These are phyloP conservation scores for Hypothenemus hampei DNA, from an alignment of 1,140 invertebrate genomes.

Conservation along the genomic window DNA sequence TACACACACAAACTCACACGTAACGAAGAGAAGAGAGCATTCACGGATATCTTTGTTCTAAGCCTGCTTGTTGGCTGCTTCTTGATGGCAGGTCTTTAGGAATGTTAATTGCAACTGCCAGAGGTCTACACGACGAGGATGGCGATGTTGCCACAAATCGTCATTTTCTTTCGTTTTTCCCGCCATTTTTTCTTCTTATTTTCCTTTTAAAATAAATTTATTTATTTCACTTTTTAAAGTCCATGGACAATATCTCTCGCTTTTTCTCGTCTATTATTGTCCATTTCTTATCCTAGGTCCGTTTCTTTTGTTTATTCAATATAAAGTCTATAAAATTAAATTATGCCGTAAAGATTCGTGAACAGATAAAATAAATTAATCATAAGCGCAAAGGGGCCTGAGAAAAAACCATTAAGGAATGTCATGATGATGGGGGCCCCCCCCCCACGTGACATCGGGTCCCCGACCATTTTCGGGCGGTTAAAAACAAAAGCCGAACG, in stretches of 20 bases:
- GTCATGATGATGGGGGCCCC: conserved; percentile 17
- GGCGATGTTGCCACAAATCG: conserved; percentile 8
- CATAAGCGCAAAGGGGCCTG: conserved; percentile 19
- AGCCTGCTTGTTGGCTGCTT: conserved; percentile 11
- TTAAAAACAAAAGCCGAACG: conserved; percentile 15
- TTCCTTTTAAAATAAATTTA: too few species aligned
- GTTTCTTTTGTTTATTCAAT: conserved; percentile 23
- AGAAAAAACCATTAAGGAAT: conserved; percentile 24
- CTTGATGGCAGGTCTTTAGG: conserved; percentile 20
- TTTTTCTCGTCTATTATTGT: too few species aligned
- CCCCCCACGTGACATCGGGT: conserved; percentile 15
- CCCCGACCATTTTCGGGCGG: conserved; percentile 2
- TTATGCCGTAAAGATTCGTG: conserved; percentile 23
- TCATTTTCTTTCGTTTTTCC: too few species aligned
- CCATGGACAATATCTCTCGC: too few species aligned
- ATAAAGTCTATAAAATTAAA: conserved; percentile 24
- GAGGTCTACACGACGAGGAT: too few species aligned
- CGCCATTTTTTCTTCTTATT: too few species aligned
- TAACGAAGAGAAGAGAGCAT: conserved; percentile 18
- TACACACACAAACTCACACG: too few species aligned
- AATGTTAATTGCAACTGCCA: conserved; percentile 21
- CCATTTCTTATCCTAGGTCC: too few species aligned
- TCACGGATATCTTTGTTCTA: conserved; percentile 23
- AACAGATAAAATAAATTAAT: conserved; percentile 24
- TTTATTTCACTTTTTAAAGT: too few species aligned